phyloP scores from a whole-genome alignment of 2,888 invertebrate species.

The Himalopsyche kuldschensis region DNA sequence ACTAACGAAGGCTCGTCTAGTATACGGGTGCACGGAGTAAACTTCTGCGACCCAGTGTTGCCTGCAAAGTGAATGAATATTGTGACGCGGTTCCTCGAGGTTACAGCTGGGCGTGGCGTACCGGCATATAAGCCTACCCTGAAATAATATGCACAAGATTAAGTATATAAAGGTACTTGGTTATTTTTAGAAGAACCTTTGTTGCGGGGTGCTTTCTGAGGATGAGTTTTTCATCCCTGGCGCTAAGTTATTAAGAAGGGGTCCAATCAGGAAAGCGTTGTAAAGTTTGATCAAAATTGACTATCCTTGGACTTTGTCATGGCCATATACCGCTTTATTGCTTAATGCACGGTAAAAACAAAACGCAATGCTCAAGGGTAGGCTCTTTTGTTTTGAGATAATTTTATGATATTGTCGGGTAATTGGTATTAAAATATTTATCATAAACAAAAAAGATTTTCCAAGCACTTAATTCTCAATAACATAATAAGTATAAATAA shows the following conservation, averaged over 20 bases:
- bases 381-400: no score
- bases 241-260: not conserved
- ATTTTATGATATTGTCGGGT: no score
- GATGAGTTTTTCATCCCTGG: not conserved
- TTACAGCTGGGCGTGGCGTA: constrained; percentile 6
- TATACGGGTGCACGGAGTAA: not conserved
- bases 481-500: no score
- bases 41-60: not conserved
- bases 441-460: no score
- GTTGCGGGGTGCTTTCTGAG: not conserved
- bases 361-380: no score
- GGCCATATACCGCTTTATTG: not conserved
- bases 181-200: not conserved
- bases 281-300: not conserved
- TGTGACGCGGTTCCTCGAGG: not conserved
- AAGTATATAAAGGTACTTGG: not conserved
- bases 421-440: no score
- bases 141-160: not conserved
- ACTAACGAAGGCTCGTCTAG: not conserved
- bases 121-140: not conserved
- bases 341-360: no score
- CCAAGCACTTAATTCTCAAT: no score
- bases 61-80: constrained; percentile 8
- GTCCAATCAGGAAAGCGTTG: not conserved
- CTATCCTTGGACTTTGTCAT: not conserved